Evolutionary conservation across 1,140 invertebrate genomes (phyloP).

Genomic region (Aleiodes sp.): DNA sequence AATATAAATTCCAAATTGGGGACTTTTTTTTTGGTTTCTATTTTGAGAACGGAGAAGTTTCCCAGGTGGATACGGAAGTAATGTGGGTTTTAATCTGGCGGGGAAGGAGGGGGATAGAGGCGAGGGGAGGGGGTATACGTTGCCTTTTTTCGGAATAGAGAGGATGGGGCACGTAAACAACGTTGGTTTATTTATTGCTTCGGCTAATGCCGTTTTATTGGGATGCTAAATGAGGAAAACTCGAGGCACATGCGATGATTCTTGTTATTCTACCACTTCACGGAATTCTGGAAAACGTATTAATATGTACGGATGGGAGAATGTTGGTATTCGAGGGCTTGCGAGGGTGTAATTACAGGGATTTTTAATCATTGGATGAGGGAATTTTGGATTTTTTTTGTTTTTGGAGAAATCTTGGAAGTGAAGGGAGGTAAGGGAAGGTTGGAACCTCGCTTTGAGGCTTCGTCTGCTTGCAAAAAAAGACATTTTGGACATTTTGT

Average conservation of each 20-base stretch:
- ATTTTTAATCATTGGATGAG: too few relatives aligned
- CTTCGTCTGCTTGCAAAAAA: too few relatives aligned
- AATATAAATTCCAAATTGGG: not conserved
- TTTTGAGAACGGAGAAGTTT: constrained; percentile 5
- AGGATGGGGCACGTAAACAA: constrained; percentile 1
- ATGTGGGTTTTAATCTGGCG: constrained; percentile 46
- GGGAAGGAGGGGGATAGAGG: constrained; percentile 32
- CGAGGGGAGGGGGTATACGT: not conserved
- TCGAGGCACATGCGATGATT: constrained; percentile 44
- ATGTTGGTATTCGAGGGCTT: too few relatives aligned
- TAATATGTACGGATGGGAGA: too few relatives aligned
- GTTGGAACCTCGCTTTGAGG: too few relatives aligned
- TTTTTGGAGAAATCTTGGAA: too few relatives aligned
- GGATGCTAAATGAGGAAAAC: constrained; percentile 51
- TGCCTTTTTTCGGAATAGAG: constrained; percentile 4
- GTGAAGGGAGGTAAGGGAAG: too few relatives aligned
- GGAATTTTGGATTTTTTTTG: too few relatives aligned
- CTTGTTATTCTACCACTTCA: constrained; percentile 39
- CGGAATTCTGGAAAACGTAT: too few relatives aligned
- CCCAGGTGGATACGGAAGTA: constrained; percentile 25
- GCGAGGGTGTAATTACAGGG: too few relatives aligned
- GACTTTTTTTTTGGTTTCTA: not conserved
- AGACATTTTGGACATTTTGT: too few relatives aligned
- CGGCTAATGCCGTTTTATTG: constrained; percentile 56
- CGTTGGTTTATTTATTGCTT: constrained; percentile 47